These are phyloP conservation scores for Gallinago solitaria DNA, from an alignment of 2,797 vertebrate species.

Conservation along the genomic window DNA sequence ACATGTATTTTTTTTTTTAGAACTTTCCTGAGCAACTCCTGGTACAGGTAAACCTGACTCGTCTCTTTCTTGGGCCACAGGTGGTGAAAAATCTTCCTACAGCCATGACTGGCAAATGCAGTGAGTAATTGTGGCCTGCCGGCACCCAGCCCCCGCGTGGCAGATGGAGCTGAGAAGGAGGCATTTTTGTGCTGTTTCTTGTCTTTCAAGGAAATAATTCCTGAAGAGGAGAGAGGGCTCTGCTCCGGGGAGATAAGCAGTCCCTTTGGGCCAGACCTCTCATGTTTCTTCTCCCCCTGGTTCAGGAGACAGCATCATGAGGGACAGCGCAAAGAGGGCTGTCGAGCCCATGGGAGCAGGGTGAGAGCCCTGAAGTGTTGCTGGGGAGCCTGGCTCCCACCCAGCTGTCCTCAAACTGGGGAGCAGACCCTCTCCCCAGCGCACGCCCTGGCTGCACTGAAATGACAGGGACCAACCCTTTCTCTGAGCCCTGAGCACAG, in stretches of 20 bases:
- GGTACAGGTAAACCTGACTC: not conserved
- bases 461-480: rapidly evolving
- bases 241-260: not conserved
- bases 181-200: conserved; percentile 6
- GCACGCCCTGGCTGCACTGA: not conserved
- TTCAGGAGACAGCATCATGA: not conserved
- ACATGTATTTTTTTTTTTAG: not conserved
- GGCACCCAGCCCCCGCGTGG: not conserved
- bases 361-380: not conserved
- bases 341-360: not conserved
- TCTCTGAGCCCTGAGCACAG: not conserved
- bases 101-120: not conserved
- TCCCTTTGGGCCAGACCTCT: not conserved
- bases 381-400: not conserved
- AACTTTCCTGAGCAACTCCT: not conserved
- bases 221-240: conserved; percentile 34
- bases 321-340: not conserved
- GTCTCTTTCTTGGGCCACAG: not conserved
- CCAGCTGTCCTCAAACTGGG: rapidly evolving
- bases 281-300: not conserved
- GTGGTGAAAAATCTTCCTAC: not conserved
- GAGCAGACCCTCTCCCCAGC: not conserved
- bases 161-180: conserved; percentile 59
- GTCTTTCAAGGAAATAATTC: conserved; percentile 65
- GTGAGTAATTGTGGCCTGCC: not conserved